Evolutionary conservation across 2,888 invertebrate genomes (phyloP), one percentile per base, ranked within the genome.

Genomic region (Andrena fulva): DNA sequence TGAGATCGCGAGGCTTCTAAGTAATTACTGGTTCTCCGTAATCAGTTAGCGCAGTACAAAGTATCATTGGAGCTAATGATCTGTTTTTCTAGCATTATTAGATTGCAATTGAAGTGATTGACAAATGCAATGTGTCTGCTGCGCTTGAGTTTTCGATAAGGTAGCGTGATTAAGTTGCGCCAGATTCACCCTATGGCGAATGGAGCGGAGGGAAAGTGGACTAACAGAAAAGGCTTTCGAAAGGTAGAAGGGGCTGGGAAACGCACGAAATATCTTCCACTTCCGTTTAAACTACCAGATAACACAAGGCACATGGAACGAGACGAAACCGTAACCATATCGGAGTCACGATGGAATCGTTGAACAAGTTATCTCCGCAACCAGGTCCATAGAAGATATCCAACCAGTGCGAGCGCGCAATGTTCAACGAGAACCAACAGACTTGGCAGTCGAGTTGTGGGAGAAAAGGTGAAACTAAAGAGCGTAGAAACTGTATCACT

Each of bases 381-480:
- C 77, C 72, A 68, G 80, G 54, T 84, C 85, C 66, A 74, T 77
- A 80, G 74, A 63, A 66, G 64, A 77, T 73, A 52, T 24, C 72
- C 68, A n/a, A 33, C 12, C 27, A 27, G 42, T 29, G 48, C 10
- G 48, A 64, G 50, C 31, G 29, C 16, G 29, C 31, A 33, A 64
- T 66, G 60, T 73, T 60, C 66, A 33, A 33, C 62, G 35, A 29
- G 35, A 52, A 74, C 67, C 29, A 33, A 42, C 67, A 62, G 64
- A 77, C 2, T 2, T n/a, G 16, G 24, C 27, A 64, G 50, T 16
- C 10, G 16, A 42, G 60, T 80, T 60, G 80, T 77, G 76, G 77
- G 70, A 77, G 77, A 77, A 71, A 62, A 60, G 31, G 76, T 71
- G 70, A 31, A 63, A 64, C 48, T 24, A 24, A 64, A 54, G 31